Base-by-base conservation (phyloP, 2,888 invertebrate species). In the Mycalesis mineus region DNA sequence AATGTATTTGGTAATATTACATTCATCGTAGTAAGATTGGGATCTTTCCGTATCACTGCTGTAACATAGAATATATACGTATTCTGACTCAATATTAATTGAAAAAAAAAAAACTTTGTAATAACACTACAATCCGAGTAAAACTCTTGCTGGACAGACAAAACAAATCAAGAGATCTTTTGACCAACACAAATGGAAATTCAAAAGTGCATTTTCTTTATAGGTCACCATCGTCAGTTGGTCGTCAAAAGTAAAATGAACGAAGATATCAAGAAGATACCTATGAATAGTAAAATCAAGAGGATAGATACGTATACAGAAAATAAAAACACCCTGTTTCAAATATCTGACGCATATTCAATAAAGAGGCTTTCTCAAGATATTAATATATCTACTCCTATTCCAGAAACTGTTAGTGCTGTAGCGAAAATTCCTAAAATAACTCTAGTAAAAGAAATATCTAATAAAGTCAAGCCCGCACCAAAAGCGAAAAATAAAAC, bases 131-230 rank as follows among this genome's bases (percentile, higher is more conserved):
- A 22, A 22, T 22, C 3, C 3, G 22, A 22, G 22, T 22, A 22
- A 22, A 22, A 22, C 22, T 4, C 2, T 4, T 22, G 5, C 22
- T 5, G 2, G 22, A 5, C 2, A 22, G 2, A 5, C 5, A 22
- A 1, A 29, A 22, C 9, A 2, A 45, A n/a, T n/a, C n/a, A n/a
- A n/a, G n/a, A n/a, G n/a, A n/a, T n/a, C n/a, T n/a, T n/a, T n/a
- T n/a, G 14, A 31, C 17, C 13, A 5, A 53, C 29, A 14, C 9
- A 29, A 2, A 42, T n/a, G 11, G 3, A 31, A 31, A 45, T 14
- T 45, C n/a, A 31, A 53, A 44, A 53, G 22, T 36, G 36, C 17
- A 11, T 53, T 53, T 53, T 53, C 33, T 53, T 53, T 53, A 33
- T 53, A 53, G 53, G 53, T 53, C 22, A 7, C 31, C 45, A 17